Conservation (phyloP, 2,113 vertebrate species). For the Gambusia affinis region DNA sequence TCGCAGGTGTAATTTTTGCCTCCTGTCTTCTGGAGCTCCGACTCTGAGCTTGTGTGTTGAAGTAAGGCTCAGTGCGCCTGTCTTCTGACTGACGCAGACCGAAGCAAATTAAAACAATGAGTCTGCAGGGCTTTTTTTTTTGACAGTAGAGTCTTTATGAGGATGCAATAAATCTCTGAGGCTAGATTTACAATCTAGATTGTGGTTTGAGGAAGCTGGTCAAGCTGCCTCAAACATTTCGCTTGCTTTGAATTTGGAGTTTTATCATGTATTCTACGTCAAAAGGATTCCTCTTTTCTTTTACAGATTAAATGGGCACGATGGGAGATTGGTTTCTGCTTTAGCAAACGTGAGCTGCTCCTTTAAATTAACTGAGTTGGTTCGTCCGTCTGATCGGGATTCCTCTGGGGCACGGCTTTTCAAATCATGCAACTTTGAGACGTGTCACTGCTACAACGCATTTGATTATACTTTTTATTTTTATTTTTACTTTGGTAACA, state of each 20-base stretch:
- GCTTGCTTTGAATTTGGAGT: background rate
- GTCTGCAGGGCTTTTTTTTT: conserved; percentile 32
- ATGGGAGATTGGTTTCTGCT: background rate
- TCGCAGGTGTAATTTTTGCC: background rate
- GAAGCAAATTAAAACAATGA: background rate
- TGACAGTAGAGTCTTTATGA: conserved; percentile 19
- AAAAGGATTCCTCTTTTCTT: background rate
- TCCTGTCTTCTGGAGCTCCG: background rate
- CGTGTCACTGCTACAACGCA: too few species aligned
- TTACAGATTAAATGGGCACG: background rate
- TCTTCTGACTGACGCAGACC: background rate
- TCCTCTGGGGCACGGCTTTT: too few species aligned
- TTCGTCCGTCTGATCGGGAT: too few species aligned
- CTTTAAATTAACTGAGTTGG: too few species aligned
- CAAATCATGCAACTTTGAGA: too few species aligned
- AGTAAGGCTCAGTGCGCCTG: background rate
- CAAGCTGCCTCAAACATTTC: background rate
- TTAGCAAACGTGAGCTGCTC: too few species aligned
- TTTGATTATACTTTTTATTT: too few species aligned
- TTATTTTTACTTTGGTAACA: too few species aligned
- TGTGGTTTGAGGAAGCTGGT: background rate
- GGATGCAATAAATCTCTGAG: background rate
- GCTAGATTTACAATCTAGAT: background rate
- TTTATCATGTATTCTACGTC: background rate
- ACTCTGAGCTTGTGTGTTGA: background rate